Percentiles rank a stretch among this genome's conserved stretches.
Conservation (phyloP, 2,797 vertebrate species). For the Pachyuromys duprasi region DNA sequence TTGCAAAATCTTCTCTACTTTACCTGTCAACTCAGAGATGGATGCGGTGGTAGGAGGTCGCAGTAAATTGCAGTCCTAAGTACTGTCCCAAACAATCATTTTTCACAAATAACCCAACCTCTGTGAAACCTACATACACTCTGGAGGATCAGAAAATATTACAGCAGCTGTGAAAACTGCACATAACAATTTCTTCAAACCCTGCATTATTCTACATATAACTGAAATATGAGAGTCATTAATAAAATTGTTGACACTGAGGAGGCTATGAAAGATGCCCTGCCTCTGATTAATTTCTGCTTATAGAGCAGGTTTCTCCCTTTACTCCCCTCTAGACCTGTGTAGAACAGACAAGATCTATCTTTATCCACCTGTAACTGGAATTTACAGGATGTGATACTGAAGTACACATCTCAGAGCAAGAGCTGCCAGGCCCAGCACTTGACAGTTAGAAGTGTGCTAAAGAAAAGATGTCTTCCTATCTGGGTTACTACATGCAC, state of each 20-base stretch:
- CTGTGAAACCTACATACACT: neutral
- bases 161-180: neutral
- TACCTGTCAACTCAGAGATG: constrained; percentile 40
- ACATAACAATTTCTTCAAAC: constrained; percentile 31
- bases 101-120: constrained; percentile 28
- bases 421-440: neutral
- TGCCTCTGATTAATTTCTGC: neutral
- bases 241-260: constrained; percentile 47
- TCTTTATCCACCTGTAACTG: neutral
- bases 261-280: constrained; percentile 20
- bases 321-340: neutral
- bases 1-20: constrained; percentile 4
- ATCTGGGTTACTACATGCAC: neutral
- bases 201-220: constrained; percentile 15
- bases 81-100: constrained; percentile 35
- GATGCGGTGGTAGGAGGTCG: neutral
- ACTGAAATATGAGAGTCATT: constrained; percentile 50
- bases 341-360: neutral
- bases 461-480: neutral
- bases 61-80: constrained; percentile 20
- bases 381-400: neutral
- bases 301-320: neutral
- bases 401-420: neutral
- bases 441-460: neutral
- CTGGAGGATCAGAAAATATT: constrained; percentile 44